Evolutionary conservation across 1,140 invertebrate species (phyloP).

Genomic region (Armadillidium nasatum): DNA sequence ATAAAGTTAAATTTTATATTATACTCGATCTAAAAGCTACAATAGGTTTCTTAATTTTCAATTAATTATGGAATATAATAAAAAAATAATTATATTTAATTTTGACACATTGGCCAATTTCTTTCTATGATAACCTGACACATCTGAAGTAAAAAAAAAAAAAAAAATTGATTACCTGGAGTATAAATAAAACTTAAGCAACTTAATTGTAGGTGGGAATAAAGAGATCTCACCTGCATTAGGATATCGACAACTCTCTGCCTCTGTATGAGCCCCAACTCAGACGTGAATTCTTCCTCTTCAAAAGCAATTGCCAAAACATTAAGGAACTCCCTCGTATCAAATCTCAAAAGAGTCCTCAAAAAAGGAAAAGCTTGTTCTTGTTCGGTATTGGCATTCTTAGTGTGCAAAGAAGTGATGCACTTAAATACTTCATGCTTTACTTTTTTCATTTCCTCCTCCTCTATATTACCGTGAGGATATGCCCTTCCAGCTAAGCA

Average conservation of each 20-base stretch:
- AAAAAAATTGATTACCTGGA: background rate
- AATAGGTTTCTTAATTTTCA: too few relatives aligned
- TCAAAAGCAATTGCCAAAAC: constrained; percentile 82
- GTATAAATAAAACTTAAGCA: background rate
- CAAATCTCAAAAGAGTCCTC: constrained; percentile 73
- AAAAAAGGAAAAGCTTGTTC: constrained; percentile 75
- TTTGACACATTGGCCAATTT: too few relatives aligned
- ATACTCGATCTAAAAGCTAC: too few relatives aligned
- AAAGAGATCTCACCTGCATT: constrained; percentile 53
- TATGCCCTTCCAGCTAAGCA: constrained; percentile 87
- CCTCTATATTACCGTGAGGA: constrained; percentile 75
- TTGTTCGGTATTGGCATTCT: constrained; percentile 56
- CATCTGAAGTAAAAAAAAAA: too few relatives aligned
- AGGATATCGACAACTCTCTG: constrained; percentile 77
- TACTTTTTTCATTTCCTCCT: constrained; percentile 61
- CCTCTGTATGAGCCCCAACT: constrained; percentile 66
- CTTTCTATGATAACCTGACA: too few relatives aligned
- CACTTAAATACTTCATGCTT: constrained; percentile 64
- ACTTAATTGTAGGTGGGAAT: background rate
- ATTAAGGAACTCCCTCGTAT: constrained; percentile 84
- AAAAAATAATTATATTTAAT: too few relatives aligned
- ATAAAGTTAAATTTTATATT: too few relatives aligned
- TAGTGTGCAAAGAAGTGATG: constrained; percentile 60
- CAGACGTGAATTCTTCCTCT: constrained; percentile 70
- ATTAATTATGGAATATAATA: too few relatives aligned